These are phyloP conservation scores for Hippocampus guttulatus DNA, from an alignment of 2,113 vertebrate genomes.

Conservation along the genomic window DNA sequence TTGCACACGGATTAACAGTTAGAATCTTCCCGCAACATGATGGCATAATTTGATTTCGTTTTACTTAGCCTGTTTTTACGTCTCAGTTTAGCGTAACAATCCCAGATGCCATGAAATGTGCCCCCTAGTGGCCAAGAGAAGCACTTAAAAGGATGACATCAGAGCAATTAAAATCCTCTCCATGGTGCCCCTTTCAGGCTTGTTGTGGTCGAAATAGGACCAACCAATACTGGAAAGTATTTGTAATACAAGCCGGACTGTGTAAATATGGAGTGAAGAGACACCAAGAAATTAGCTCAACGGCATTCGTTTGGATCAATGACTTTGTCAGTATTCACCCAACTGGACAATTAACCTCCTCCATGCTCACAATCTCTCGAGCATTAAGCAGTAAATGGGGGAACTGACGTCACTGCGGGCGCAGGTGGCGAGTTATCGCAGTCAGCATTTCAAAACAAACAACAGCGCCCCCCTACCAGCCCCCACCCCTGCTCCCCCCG, in stretches of 20 bases:
- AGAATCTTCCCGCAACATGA: not conserved
- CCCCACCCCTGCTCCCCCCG: not conserved
- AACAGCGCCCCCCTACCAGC: not conserved
- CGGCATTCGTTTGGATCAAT: not conserved
- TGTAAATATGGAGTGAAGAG: not conserved
- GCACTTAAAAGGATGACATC: not conserved
- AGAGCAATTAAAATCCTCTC: not conserved
- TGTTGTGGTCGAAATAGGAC: not conserved
- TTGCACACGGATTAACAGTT: not conserved
- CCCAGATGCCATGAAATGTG: not conserved
- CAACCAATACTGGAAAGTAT: not conserved
- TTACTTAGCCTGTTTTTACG: not conserved
- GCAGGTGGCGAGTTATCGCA: conserved; percentile 58
- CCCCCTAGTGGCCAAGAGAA: not conserved
- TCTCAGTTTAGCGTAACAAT: not conserved
- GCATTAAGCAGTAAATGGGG: not conserved
- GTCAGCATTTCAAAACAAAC: conserved; percentile 14
- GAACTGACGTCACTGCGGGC: conserved; percentile 54
- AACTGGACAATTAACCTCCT: not conserved
- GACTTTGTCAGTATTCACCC: not conserved
- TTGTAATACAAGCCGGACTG: not conserved
- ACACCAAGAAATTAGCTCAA: no score
- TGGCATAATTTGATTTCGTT: not conserved
- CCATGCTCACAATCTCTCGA: not conserved
- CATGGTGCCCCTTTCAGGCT: not conserved